Evolutionary conservation across 1,140 invertebrate species (phyloP), one percentile per base, ranked within the genome.

Genomic region (Drosophila pachea): DNA sequence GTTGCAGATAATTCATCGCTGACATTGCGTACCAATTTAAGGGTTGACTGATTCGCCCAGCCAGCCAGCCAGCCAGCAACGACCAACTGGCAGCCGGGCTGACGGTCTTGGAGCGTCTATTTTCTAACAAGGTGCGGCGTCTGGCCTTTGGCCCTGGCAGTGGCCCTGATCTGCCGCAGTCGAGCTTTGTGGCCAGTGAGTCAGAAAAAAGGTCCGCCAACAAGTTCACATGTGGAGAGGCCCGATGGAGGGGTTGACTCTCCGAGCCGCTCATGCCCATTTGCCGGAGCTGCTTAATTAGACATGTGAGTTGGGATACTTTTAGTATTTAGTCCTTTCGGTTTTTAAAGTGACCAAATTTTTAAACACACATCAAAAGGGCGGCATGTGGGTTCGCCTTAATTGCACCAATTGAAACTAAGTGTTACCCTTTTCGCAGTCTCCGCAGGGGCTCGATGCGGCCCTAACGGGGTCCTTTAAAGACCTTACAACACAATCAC

Each of bases 1-100:
- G 81, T 84, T 84, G 81, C 74, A 86, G 81, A 86, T 86, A 86
- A 86, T 86, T 86, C 81, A 86, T 86, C 82, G 81, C 82, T 86
- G 82, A 86, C 82, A 81, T 86, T 86, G 81, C 82, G 81, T 86
- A 86, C 77, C 81, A 86, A 86, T 86, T 86, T 86, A 86, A 86
- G 81, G 81, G 81, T 86, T 86, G 81, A 86, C 86, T 86, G 81
- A 86, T 86, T 86, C 65, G 61, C 81, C 54, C 65, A 70, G 66
- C 60, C 60, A 69, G 29, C 7, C 33, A 31, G 6, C n/a, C 7
- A 14, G 42, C 43, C 9, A 12, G 54, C 42, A 22, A 22, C 22
- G 22, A 22, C 22, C 22, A 22, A 22, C 38, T 11, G 49, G 48
- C 52, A 14, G 22, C 6, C 45, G 22, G 29, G 9, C 66, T 35